Conservation (phyloP, 2,113 vertebrate species). For the human (Homo sapiens) region DNA sequence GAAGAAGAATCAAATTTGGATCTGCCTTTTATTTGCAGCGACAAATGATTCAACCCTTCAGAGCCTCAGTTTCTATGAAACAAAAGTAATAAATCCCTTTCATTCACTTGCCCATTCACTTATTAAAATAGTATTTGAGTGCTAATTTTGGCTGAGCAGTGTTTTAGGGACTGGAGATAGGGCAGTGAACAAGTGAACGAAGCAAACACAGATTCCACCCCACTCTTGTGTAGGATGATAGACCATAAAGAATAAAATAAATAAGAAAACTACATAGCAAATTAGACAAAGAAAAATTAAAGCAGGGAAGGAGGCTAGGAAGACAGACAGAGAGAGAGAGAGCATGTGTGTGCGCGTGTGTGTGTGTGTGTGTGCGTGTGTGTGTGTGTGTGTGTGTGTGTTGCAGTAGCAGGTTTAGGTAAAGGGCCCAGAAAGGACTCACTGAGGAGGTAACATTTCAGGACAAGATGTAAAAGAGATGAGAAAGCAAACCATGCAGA, state of each 20-base stretch:
- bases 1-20: fast-evolving
- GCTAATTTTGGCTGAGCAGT: not conserved
- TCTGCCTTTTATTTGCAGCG: not conserved
- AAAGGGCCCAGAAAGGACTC: not conserved
- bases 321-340: not conserved
- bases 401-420: not conserved
- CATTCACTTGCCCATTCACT: not conserved
- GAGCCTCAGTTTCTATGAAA: not conserved
- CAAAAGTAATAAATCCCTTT: too few species aligned
- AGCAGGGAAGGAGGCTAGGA: not conserved
- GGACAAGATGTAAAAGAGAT: not conserved
- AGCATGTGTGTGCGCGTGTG: not conserved
- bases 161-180: not conserved
- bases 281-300: not conserved
- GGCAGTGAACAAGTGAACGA: fast-evolving
- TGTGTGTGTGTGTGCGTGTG: not conserved
- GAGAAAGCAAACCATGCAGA: not conserved
- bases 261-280: not conserved
- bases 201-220: not conserved
- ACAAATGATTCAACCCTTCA: not conserved
- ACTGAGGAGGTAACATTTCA: not conserved
- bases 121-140: not conserved
- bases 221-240: too few species aligned
- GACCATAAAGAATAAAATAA: not conserved
- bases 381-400: too few species aligned